Base-by-base conservation (phyloP, 2,888 invertebrate genomes). In the Epistrophe grossulariae region DNA sequence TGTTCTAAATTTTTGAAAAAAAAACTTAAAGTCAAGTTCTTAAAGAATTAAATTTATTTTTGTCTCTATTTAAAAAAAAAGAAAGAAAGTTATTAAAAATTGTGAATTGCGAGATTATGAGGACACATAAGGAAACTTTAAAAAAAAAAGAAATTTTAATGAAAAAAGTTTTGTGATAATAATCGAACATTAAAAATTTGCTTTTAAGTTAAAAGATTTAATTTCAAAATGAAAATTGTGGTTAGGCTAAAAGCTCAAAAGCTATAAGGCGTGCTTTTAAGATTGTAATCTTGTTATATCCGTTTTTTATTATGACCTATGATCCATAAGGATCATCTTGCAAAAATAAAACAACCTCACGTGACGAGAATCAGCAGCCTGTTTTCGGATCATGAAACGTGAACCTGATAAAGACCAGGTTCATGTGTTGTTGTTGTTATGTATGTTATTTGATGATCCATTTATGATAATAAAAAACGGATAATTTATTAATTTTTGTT, bases 91-190 rank as follows among this genome's bases (percentile, higher is more conserved):
- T 43, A 43, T 43, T 15, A 5, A 28, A 45, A 24, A 64, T 50
- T 7, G 0, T 57, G 1, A 40, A 55, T n/a, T n/a, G 31, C 31
- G 31, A 31, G 48, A 17, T n/a, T 45, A 6, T 13, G 0, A 43
- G 10, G 11, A 38, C 1, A 43, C 1, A 48, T 7, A 4, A 17
- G 17, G 10, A 48, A 48, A 48, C 4, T 48, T 45, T 45, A 13
- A 10, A 48, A 71, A 52, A 10, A 35, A 45, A 43, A 13, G 10
- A 43, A 43, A 15, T 43, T 43, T 5, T 43, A 57, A 59, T 45
- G 45, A 45, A 15, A 76, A 82, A 72, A 70, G 13, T 71, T 84
- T 84, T 84, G 84, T 84, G 84, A 84, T 84, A 84, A 64, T 52
- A 71, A 59, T 79, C 64, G 62, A 62, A 84, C 52, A 74, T 70